phyloP scores from a whole-genome alignment of 1,140 invertebrate genomes.

The Megalopta genalis region DNA sequence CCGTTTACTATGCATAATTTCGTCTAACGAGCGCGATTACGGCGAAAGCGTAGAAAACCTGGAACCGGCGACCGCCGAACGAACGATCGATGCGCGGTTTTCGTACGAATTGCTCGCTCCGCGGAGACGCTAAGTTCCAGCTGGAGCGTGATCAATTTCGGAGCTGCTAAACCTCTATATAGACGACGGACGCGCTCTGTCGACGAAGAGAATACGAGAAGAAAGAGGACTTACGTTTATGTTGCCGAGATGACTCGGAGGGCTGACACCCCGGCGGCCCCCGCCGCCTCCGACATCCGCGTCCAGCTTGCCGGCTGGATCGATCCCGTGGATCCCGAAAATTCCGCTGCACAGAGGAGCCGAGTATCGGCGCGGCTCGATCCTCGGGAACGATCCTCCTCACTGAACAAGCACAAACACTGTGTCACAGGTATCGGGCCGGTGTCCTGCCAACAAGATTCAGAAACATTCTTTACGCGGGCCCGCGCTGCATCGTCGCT shows the following conservation, averaged over 20 bases:
- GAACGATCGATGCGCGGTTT: background rate
- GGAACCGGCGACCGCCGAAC: background rate
- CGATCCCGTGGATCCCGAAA: constrained; percentile 34
- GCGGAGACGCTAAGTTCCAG: background rate
- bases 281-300: constrained; percentile 72
- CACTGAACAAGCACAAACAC: constrained; percentile 3
- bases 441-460: background rate
- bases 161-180: background rate
- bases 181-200: too few relatives aligned
- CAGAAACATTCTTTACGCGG: constrained; percentile 21
- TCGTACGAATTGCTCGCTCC: background rate
- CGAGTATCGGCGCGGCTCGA: background rate
- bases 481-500: background rate
- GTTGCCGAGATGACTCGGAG: constrained; percentile 71
- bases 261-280: constrained; percentile 74
- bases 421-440: constrained; percentile 8
- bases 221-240: constrained; percentile 75
- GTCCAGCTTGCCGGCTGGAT: constrained; percentile 73
- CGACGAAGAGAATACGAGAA: too few relatives aligned
- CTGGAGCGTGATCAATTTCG: too few relatives aligned
- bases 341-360: background rate
- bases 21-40: constrained; percentile 2
- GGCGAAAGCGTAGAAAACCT: background rate
- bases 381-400: background rate
- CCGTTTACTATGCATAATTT: background rate